Percentiles rank a stretch among this genome's conserved stretches.
Evolutionary conservation across 2,797 vertebrate species (phyloP).

Genomic region (Sebastes paucispinis): DNA sequence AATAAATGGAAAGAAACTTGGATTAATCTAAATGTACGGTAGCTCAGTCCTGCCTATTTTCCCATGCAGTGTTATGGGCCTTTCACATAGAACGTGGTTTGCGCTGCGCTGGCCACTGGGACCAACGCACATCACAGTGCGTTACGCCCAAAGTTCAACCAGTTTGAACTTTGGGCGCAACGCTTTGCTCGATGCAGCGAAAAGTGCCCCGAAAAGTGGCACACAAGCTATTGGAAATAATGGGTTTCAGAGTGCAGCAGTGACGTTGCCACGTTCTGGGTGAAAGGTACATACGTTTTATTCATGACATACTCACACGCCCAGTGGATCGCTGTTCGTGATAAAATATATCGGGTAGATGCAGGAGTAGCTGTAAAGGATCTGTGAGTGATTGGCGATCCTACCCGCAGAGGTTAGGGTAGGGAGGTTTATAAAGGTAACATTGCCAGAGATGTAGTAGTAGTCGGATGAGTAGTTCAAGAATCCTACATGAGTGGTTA

Average conservation of each 20-base stretch:
- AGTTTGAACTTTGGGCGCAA: too few relatives aligned
- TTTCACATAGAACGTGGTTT: too few relatives aligned
- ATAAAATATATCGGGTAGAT: slow-evolving; percentile 80
- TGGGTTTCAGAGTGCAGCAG: too few relatives aligned
- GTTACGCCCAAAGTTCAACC: too few relatives aligned
- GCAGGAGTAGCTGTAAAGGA: slow-evolving; percentile 82
- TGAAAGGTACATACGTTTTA: neutral
- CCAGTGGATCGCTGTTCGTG: slow-evolving; percentile 79
- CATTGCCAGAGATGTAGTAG: slow-evolving; percentile 71
- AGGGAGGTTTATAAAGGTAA: slow-evolving; percentile 68
- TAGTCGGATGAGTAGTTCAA: slow-evolving; percentile 68
- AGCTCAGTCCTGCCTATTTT: neutral
- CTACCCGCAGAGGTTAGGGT: neutral
- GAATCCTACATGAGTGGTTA: neutral
- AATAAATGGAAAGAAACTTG: neutral
- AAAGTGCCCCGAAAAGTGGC: too few relatives aligned
- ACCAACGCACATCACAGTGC: too few relatives aligned
- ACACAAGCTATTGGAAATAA: too few relatives aligned
- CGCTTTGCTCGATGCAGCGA: too few relatives aligned
- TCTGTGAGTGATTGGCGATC: slow-evolving; percentile 75
- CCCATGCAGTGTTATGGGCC: neutral
- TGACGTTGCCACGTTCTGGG: too few relatives aligned
- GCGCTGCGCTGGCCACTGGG: too few relatives aligned
- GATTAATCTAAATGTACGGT: neutral
- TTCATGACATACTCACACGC: slow-evolving; percentile 74